Evolutionary conservation across 2,888 invertebrate genomes (phyloP).

Genomic region (Caenorhabditis auriculariae): DNA sequence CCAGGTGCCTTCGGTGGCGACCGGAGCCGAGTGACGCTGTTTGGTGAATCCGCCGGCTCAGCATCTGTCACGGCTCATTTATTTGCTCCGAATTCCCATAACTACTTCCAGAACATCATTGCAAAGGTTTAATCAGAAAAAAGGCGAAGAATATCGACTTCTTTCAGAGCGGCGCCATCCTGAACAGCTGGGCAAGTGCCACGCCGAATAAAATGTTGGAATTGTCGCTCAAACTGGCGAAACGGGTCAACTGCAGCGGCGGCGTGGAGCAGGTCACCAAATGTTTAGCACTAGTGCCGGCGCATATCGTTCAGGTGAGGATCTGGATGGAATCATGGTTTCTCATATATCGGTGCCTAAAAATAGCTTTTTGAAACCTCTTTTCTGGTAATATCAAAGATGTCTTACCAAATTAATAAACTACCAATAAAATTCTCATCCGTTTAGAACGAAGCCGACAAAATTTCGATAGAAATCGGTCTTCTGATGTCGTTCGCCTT

Average conservation of each 20-base stretch:
- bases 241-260: slow-evolving; percentile 59
- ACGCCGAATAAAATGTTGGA: slow-evolving; percentile 72
- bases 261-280: slow-evolving; percentile 68
- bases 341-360: too few relatives aligned
- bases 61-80: slow-evolving; percentile 72
- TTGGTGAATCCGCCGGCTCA: slow-evolving; percentile 93
- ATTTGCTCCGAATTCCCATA: slow-evolving; percentile 82
- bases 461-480: slow-evolving; percentile 58
- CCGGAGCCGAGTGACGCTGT: slow-evolving; percentile 67
- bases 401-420: too few relatives aligned
- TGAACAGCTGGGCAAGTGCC: slow-evolving; percentile 88
- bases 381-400: too few relatives aligned
- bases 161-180: slow-evolving; percentile 85
- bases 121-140: slow-evolving; percentile 39
- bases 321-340: not conserved
- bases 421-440: too few relatives aligned
- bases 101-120: slow-evolving; percentile 68
- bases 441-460: slow-evolving; percentile 48
- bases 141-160: not conserved
- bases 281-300: slow-evolving; percentile 72
- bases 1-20: slow-evolving; percentile 83
- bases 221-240: slow-evolving; percentile 46
- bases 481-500: slow-evolving; percentile 77
- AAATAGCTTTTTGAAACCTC: too few relatives aligned
- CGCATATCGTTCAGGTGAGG: slow-evolving; percentile 71